Evolutionary conservation across 2,113 vertebrate genomes (phyloP), one percentile per base, ranked within the genome.

Genomic region (Xenopus borealis): DNA sequence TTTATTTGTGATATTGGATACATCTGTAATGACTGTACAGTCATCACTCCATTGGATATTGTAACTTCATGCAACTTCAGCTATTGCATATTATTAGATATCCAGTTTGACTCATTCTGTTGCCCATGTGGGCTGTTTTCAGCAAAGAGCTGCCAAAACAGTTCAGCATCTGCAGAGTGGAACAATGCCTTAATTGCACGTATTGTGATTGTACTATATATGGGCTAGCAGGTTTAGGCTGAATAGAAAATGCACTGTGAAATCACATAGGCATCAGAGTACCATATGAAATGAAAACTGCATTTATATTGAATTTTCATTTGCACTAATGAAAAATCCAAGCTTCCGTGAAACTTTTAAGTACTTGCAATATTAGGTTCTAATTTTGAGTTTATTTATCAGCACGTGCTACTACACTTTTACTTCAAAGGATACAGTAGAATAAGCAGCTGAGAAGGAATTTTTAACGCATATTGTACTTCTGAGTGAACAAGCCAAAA

Each of bases 41-140:
- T 0, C 40, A 74, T 79, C 58, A 46, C 7, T 14, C 58, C 65
- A 0, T 75, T 10, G 66, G 63, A 5, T 71, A 0, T 30, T 47
- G 0, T 10, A 62, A 71, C 76, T 53, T 80, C 73, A 78, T 65
- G 58, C 4, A 0, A 0, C 2, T 0, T 61, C 55, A 4, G n/a
- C 70, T 71, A 75, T 73, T 12, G 62, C 59, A 1, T 61, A 61
- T 46, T 59, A 71, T 71, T 71, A 59, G 57, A 45, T 11, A 46
- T 58, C 62, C 50, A 4, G 66, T 6, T 12, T 84, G 84, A 83
- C 70, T 82, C 79, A 80, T 78, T 72, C 71, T 75, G 12, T 19
- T 72, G 75, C 69, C 47, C 7, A 23, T 50, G 79, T 71, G 1
- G 78, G 78, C 74, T 71, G 20, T 40, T 58, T 75, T 82, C 62